Evolutionary conservation across 2,888 invertebrate genomes (phyloP).

Genomic region (Scaptomyza caliginosa): DNA sequence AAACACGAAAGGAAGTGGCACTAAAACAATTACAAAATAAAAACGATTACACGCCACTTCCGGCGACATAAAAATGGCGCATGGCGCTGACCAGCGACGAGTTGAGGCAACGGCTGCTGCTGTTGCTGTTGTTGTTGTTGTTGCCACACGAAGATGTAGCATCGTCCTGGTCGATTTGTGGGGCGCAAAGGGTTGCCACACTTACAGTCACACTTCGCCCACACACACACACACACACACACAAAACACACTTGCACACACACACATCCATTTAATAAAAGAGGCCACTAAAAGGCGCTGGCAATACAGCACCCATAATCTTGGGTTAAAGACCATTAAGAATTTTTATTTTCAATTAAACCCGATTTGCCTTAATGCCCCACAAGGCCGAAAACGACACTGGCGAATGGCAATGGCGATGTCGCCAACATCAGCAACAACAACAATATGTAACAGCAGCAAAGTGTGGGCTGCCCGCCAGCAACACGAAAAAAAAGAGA

Average conservation of each 20-base stretch:
- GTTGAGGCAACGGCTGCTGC: constrained; percentile 1
- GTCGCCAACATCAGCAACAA: constrained; percentile 46
- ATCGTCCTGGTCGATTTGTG: constrained; percentile 21
- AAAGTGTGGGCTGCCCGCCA: constrained; percentile 48
- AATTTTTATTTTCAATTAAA: constrained; percentile 82
- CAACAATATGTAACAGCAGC: constrained; percentile 37
- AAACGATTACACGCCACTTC: constrained; percentile 79
- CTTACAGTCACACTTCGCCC: constrained; percentile 5
- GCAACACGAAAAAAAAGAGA: constrained; percentile 11
- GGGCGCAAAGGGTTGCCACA: constrained; percentile 40
- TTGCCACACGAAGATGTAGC: constrained; percentile 27
- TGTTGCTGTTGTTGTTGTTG: not conserved
- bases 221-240: constrained; percentile 16
- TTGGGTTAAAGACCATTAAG: constrained; percentile 81
- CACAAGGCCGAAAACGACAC: constrained; percentile 78
- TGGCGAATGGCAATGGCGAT: constrained; percentile 26
- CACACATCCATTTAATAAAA: constrained; percentile 63
- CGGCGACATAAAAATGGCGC: constrained; percentile 79
- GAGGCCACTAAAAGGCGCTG: constrained; percentile 73
- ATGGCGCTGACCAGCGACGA: constrained; percentile 52
- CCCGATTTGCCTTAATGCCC: constrained; percentile 80
- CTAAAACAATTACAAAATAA: constrained; percentile 80
- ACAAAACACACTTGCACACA: not conserved
- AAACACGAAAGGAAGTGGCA: constrained; percentile 80
- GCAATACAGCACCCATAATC: constrained; percentile 77